Evolutionary conservation across 2,113 vertebrate genomes (phyloP).

Genomic region (Suncus etruscus): DNA sequence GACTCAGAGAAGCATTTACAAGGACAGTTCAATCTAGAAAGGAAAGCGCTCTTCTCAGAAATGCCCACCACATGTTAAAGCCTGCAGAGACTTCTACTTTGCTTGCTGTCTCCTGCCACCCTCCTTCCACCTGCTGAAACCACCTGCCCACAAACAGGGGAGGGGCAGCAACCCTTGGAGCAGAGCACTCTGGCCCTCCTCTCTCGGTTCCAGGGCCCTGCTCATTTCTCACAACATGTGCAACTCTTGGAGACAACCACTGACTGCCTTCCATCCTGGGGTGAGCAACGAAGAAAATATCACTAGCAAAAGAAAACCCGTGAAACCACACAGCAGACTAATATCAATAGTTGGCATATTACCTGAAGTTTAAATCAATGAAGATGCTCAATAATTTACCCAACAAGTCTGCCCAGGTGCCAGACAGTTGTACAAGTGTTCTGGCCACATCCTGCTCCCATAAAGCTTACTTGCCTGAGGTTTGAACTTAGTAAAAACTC

Average conservation of each 20-base stretch:
- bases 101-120: not conserved
- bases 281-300: not conserved
- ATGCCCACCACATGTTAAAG: not conserved
- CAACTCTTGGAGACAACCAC: not conserved
- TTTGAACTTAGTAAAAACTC: not conserved
- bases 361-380: not conserved
- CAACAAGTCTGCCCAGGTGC: fast-evolving
- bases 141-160: not conserved
- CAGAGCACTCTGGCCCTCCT: not conserved
- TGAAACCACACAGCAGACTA: not conserved
- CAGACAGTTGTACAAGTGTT: not conserved
- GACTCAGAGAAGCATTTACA: no score
- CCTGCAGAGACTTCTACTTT: not conserved
- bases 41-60: no score
- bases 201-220: fast-evolving
- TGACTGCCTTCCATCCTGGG: not conserved
- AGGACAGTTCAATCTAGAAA: no score
- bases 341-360: not conserved
- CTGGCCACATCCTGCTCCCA: no score
- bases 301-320: not conserved
- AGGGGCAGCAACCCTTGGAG: not conserved
- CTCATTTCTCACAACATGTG: not conserved
- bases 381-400: not conserved
- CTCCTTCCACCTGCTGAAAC: not conserved
- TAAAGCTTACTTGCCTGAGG: not conserved